These are phyloP conservation scores for Physocephala rufipes DNA, from an alignment of 2,888 invertebrate species.

Conservation along the genomic window DNA sequence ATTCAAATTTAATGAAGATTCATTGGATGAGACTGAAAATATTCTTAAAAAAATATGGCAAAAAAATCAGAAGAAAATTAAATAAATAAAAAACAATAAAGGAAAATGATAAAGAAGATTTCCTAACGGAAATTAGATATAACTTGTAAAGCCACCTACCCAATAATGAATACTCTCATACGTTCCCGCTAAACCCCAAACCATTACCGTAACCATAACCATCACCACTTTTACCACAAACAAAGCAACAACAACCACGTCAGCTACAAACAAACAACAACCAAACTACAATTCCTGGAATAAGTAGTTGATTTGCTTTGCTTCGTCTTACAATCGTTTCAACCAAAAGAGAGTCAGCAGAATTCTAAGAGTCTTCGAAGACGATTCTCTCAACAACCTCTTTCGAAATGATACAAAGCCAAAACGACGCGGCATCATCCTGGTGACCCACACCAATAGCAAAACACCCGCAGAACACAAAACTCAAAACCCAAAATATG, in stretches of 20 bases:
- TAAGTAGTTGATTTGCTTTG: neutral
- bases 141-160: slow-evolving; percentile 25
- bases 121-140: neutral
- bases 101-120: neutral
- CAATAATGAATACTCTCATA: slow-evolving; percentile 13
- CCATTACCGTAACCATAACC: too few species aligned
- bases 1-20: too few species aligned
- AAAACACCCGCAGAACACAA: slow-evolving; percentile 58
- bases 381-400: neutral
- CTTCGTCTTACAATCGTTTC: neutral
- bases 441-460: neutral
- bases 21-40: too few species aligned
- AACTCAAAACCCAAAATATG: slow-evolving; percentile 68
- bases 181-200: too few species aligned
- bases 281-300: neutral
- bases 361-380: neutral
- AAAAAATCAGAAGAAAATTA: too few species aligned
- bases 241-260: slow-evolving; percentile 8
- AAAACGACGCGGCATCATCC: neutral
- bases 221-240: neutral
- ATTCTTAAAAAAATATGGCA: too few species aligned
- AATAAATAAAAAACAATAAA: neutral
- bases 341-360: neutral
- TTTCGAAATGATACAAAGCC: slow-evolving; percentile 13
- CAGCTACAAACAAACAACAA: neutral